Evolutionary conservation across 2,797 vertebrate genomes (phyloP).

Genomic region (Micrastur ruficollis): DNA sequence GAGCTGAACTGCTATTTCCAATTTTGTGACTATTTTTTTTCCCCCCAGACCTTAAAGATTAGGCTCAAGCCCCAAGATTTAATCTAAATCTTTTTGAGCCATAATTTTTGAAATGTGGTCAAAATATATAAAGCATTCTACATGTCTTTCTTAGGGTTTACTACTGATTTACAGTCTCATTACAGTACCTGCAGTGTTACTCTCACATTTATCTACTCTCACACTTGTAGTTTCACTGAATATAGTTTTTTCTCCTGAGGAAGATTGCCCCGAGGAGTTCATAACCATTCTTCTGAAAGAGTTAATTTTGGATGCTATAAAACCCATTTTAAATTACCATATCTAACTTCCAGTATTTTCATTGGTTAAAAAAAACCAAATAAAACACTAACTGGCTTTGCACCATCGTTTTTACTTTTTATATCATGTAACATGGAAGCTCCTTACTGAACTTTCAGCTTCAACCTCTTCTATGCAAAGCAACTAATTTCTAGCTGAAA

Average conservation of each 20-base stretch:
- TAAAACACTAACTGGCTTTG: neutral
- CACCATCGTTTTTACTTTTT: neutral
- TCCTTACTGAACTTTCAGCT: neutral
- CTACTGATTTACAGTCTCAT: neutral
- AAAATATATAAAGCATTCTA: neutral
- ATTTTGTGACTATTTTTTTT: neutral
- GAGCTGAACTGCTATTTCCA: neutral
- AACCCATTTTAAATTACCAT: neutral
- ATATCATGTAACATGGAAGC: neutral
- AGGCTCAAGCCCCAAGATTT: neutral
- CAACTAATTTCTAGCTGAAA: neutral
- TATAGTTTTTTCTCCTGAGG: neutral
- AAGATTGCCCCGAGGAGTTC: neutral
- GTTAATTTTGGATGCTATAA: neutral
- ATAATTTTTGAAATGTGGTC: neutral
- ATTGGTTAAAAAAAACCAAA: neutral
- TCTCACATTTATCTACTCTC: neutral
- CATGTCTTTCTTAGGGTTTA: neutral
- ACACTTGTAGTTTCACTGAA: neutral
- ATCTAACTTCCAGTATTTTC: neutral
- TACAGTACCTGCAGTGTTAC: neutral
- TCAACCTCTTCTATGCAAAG: neutral
- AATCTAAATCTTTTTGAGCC: neutral
- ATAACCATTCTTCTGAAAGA: neutral
- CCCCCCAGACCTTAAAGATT: neutral